Conservation (phyloP, 2,113 vertebrate species). For the Terrapene triunguis region DNA sequence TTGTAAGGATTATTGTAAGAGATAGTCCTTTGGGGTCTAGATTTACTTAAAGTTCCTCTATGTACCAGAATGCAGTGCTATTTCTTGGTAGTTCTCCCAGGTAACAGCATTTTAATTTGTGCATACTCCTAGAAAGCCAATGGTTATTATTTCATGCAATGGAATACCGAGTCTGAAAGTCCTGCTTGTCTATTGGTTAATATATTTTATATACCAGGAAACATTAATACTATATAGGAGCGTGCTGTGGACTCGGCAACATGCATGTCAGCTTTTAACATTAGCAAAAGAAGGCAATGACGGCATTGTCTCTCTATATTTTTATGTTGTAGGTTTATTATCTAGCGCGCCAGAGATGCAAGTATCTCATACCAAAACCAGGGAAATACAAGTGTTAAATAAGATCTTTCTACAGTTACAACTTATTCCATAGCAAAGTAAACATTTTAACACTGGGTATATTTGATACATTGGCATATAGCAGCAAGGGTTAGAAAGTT, state of each 20-base stretch:
- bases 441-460: fast-evolving
- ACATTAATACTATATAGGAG: not conserved
- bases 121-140: not conserved
- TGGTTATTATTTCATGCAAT: not conserved
- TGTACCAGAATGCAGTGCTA: not conserved
- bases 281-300: fast-evolving
- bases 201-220: not conserved
- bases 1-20: not conserved
- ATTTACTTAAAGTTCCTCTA: not conserved
- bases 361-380: not conserved
- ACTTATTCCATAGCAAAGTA: not conserved
- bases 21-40: not conserved
- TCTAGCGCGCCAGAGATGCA: not conserved
- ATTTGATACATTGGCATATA: fast-evolving
- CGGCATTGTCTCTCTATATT: not conserved
- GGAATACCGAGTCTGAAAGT: not conserved
- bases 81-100: not conserved
- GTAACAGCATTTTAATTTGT: not conserved
- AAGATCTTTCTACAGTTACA: not conserved
- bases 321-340: too few relatives aligned
- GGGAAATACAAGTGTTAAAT: not conserved
- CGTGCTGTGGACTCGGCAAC: not conserved
- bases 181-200: fast-evolving
- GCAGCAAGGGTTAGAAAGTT: not conserved
- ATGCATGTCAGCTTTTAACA: not conserved